phyloP scores from a whole-genome alignment of 2,113 vertebrate species.

The Hypocryptadius cinnamomeus region DNA sequence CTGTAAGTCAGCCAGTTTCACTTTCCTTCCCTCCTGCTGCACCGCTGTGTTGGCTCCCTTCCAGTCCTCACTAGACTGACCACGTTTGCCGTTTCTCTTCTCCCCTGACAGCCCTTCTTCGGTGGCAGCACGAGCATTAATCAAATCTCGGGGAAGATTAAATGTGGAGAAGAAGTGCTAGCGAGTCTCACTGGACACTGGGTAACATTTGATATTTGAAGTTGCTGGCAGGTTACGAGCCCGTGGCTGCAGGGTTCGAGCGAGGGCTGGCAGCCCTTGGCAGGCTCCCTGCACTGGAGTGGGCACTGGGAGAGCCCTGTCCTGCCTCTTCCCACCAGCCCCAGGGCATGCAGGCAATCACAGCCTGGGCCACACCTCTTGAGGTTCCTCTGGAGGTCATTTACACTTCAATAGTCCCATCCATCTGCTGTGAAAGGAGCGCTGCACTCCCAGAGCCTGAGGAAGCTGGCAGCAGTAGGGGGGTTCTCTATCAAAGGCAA shows the following conservation, averaged over 20 bases:
- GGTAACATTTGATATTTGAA: slow-evolving; percentile 61
- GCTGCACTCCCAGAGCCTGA: not conserved
- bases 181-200: slow-evolving; percentile 87
- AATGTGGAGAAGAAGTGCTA: slow-evolving; percentile 77
- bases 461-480: not conserved
- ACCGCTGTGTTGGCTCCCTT: not conserved
- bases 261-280: not conserved
- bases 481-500: not conserved
- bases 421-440: not conserved
- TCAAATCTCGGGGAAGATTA: slow-evolving; percentile 90
- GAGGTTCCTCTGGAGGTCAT: not conserved
- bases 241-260: not conserved
- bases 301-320: not conserved
- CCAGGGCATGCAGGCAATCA: accelerated
- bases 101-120: slow-evolving; percentile 83
- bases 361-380: not conserved
- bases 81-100: not conserved
- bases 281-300: not conserved
- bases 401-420: not conserved
- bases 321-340: not conserved
- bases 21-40: not conserved
- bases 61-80: not conserved
- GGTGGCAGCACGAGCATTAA: slow-evolving; percentile 83
- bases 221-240: not conserved
- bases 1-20: not conserved